Conservation (phyloP, 2,888 invertebrate genomes). For the Apamea anceps region DNA sequence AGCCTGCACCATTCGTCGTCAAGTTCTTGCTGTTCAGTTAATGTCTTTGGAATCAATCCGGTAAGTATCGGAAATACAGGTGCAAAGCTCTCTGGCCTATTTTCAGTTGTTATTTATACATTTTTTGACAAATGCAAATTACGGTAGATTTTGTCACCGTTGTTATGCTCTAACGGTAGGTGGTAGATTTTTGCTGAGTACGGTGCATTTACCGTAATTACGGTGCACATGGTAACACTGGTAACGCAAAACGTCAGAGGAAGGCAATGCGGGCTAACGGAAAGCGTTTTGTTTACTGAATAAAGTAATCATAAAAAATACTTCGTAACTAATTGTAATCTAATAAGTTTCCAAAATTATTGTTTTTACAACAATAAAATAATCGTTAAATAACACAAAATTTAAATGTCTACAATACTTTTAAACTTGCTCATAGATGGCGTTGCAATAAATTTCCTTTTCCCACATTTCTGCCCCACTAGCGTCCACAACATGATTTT, state of each 20-base stretch:
- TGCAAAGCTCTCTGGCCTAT: too few relatives aligned
- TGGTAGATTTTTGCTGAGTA: too few relatives aligned
- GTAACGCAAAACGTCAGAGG: constrained; percentile 43
- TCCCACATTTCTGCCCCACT: constrained; percentile 46
- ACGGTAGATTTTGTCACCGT: too few relatives aligned
- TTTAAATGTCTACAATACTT: neutral
- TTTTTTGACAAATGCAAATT: too few relatives aligned
- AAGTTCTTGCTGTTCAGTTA: too few relatives aligned
- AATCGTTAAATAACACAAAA: neutral
- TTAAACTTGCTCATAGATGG: constrained; percentile 44
- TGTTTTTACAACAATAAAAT: neutral
- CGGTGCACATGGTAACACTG: too few relatives aligned
- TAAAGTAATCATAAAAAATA: neutral
- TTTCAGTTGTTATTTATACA: too few relatives aligned
- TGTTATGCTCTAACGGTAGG: too few relatives aligned
- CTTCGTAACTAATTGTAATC: neutral
- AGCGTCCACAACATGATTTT: constrained; percentile 55
- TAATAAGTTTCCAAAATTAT: neutral
- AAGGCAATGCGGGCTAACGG: constrained; percentile 47
- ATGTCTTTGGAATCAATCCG: too few relatives aligned
- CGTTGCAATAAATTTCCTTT: constrained; percentile 22
- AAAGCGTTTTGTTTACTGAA: constrained; percentile 34
- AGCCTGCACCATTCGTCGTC: too few relatives aligned
- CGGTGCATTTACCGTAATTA: too few relatives aligned
- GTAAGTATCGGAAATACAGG: too few relatives aligned